phyloP scores from a whole-genome alignment of 2,888 invertebrate species.

The Melinaea marsaeus region DNA sequence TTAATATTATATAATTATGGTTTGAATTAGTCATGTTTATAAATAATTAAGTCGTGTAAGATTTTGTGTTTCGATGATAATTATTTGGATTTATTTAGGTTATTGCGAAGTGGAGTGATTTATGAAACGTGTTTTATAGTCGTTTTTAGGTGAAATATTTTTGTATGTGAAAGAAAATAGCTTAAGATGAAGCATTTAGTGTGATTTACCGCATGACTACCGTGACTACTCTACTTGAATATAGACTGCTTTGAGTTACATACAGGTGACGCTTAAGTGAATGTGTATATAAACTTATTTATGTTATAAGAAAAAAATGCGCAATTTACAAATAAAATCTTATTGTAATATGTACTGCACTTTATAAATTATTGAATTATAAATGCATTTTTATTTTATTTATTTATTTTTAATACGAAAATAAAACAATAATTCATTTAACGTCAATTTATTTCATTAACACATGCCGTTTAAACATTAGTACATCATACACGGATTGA shows the following conservation, averaged over 20 bases:
- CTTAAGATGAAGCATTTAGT: conserved; percentile 64
- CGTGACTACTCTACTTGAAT: conserved; percentile 42
- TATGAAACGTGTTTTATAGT: conserved; percentile 58
- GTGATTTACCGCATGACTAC: conserved; percentile 39
- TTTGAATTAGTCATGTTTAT: conserved; percentile 4
- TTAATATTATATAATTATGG: conserved; percentile 2
- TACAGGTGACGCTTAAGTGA: conserved; percentile 62
- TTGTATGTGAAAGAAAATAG: conserved; percentile 68
- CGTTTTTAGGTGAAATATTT: conserved; percentile 71
- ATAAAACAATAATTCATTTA: conserved; percentile 31
- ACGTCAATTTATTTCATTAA: conserved; percentile 47
- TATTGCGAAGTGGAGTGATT: conserved; percentile 35
- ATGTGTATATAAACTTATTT: conserved; percentile 65
- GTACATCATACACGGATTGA: conserved; percentile 48
- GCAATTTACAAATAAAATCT: conserved; percentile 65
- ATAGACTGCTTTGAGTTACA: conserved; percentile 72
- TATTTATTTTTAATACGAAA: conserved; percentile 18
- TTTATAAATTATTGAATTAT: conserved; percentile 74
- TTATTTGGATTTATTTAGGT: conserved; percentile 22
- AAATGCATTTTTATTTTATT: conserved; percentile 40
- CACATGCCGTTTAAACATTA: conserved; percentile 51
- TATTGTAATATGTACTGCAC: conserved; percentile 63
- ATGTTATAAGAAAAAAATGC: conserved; percentile 67
- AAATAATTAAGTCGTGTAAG: conserved; percentile 1
- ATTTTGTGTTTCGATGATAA: conserved; percentile 14